A percentile compares a stretch with the other conserved stretches of the same genome.
These are phyloP conservation scores for Venusia cambrica DNA, from an alignment of 2,888 invertebrate species.

Conservation along the genomic window DNA sequence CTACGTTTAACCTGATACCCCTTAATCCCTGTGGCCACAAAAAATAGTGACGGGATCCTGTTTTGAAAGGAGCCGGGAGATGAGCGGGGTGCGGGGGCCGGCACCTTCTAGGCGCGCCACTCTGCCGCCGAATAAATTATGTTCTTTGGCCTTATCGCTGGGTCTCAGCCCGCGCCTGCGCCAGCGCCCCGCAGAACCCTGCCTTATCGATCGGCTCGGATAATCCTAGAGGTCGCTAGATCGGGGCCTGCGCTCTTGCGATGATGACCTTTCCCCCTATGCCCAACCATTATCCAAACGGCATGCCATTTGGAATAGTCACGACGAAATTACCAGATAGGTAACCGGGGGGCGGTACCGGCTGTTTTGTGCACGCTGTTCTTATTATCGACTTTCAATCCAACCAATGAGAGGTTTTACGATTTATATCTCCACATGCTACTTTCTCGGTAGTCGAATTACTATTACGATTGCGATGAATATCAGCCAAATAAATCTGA, in stretches of 20 bases:
- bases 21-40: constrained; percentile 59
- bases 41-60: constrained; percentile 63
- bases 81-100: constrained; percentile 45
- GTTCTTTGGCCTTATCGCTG: constrained; percentile 54
- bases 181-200: constrained; percentile 37
- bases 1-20: constrained; percentile 71
- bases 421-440: constrained; percentile 10
- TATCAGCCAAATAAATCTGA: constrained; percentile 21
- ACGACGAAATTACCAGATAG: constrained; percentile 46
- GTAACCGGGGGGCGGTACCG: constrained; percentile 38
- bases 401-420: constrained; percentile 4
- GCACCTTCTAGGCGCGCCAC: constrained; percentile 74
- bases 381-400: constrained; percentile 30
- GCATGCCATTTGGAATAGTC: constrained; percentile 64
- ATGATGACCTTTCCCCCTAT: constrained; percentile 57
- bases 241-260: constrained; percentile 52
- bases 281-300: constrained; percentile 43
- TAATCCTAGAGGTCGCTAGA: constrained; percentile 72
- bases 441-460: constrained; percentile 24
- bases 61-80: constrained; percentile 45
- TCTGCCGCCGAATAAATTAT: constrained; percentile 79
- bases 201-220: constrained; percentile 68
- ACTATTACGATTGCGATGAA: constrained; percentile 21
- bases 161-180: constrained; percentile 38
- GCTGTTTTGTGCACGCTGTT: constrained; percentile 17